Conservation (phyloP, 2,113 vertebrate species). For the Grus americana region DNA sequence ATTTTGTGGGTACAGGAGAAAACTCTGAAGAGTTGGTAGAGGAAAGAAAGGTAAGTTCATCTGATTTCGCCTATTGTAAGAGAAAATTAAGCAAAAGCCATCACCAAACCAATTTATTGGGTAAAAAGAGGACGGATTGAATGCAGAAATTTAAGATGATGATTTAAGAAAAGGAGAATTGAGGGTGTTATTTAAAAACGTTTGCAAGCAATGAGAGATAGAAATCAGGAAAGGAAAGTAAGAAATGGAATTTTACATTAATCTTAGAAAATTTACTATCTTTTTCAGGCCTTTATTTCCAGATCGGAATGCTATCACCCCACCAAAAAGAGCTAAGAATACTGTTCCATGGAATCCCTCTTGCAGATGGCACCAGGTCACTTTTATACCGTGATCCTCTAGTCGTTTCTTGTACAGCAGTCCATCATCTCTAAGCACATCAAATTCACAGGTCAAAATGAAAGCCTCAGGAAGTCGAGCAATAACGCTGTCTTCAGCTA, state of each 20-base stretch:
- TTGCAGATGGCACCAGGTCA: constrained; percentile 78
- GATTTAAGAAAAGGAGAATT: background rate
- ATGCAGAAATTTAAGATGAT: background rate
- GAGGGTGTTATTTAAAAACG: background rate
- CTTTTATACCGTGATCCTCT: constrained; percentile 73
- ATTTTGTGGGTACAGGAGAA: background rate
- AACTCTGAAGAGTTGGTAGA: background rate
- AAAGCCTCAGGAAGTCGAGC: constrained; percentile 66
- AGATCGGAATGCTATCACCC: constrained; percentile 53
- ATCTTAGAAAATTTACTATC: constrained; percentile 68
- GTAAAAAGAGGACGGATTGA: background rate
- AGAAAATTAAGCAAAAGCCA: background rate
- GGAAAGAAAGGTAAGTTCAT: background rate
- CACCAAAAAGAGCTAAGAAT: constrained; percentile 33
- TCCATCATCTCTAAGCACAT: constrained; percentile 81
- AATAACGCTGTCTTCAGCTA: constrained; percentile 41
- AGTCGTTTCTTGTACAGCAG: constrained; percentile 80
- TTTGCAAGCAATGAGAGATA: background rate
- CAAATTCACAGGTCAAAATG: constrained; percentile 72
- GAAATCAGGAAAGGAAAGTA: background rate
- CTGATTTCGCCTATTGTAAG: background rate
- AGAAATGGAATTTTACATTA: background rate
- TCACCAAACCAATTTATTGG: background rate
- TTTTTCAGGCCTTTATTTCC: constrained; percentile 55
- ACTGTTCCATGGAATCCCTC: constrained; percentile 81